phyloP scores from a whole-genome alignment of 2,113 vertebrate species.

The Xyliphius kryptos region DNA sequence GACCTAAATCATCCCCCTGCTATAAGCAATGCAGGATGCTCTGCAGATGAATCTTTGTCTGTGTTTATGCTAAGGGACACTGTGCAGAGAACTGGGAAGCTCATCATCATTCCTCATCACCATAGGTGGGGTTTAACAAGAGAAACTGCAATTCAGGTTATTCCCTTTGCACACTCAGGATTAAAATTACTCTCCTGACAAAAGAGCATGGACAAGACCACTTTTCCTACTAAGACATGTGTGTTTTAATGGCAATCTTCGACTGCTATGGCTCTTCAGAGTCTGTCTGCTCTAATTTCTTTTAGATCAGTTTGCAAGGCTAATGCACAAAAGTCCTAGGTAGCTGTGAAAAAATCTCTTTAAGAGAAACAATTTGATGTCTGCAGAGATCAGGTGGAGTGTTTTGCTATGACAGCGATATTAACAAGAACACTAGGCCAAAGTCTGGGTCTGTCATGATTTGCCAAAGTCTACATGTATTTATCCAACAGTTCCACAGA shows the following conservation, averaged over 20 bases:
- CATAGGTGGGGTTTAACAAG: constrained; percentile 5
- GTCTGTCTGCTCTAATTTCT: not conserved
- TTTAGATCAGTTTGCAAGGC: not conserved
- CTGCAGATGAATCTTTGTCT: not conserved
- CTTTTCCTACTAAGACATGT: not conserved
- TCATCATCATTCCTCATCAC: constrained; percentile 28
- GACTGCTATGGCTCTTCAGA: constrained; percentile 25
- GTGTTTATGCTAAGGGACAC: not conserved
- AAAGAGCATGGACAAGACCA: not conserved
- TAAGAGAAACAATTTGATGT: constrained; percentile 1
- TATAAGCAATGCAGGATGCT: not conserved
- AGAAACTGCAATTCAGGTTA: not conserved
- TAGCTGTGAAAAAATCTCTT: constrained; percentile 11
- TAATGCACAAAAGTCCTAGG: constrained; percentile 1
- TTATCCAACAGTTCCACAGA: not conserved
- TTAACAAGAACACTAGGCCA: constrained; percentile 8
- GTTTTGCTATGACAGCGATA: constrained; percentile 15
- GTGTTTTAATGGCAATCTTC: constrained; percentile 16
- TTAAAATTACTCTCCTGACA: not conserved
- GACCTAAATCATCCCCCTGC: not conserved
- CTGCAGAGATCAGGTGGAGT: constrained; percentile 6
- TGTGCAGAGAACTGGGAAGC: constrained; percentile 29
- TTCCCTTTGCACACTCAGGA: not conserved
- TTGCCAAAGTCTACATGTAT: constrained; percentile 2
- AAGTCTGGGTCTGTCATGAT: constrained; percentile 1